phyloP scores from a whole-genome alignment of 1,140 invertebrate genomes.

The Hesperophylax magnus region DNA sequence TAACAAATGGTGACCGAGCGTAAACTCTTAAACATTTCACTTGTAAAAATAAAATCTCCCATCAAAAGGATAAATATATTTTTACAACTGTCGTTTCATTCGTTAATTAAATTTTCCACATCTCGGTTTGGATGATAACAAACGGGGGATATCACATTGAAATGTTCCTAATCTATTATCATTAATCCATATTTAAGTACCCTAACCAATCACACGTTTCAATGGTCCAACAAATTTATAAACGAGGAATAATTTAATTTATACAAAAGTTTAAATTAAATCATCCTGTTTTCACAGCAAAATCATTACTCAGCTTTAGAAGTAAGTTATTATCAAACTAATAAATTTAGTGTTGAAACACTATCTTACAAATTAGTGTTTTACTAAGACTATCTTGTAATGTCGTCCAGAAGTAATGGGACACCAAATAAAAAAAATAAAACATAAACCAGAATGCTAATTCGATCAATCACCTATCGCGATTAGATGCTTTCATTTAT shows the following conservation, averaged over 20 bases:
- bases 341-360: too few relatives aligned
- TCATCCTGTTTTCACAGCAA: too few relatives aligned
- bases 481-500: too few relatives aligned
- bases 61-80: neutral
- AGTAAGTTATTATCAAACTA: too few relatives aligned
- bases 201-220: slow-evolving; percentile 3
- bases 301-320: too few relatives aligned
- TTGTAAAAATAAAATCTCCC: neutral
- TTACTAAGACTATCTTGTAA: too few relatives aligned
- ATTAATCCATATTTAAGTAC: slow-evolving; percentile 16
- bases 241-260: too few relatives aligned
- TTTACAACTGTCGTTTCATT: neutral
- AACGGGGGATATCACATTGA: slow-evolving; percentile 9
- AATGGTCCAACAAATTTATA: slow-evolving; percentile 28
- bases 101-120: neutral
- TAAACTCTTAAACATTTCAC: neutral
- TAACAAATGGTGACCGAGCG: neutral
- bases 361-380: too few relatives aligned
- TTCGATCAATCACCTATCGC: too few relatives aligned
- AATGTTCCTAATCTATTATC: slow-evolving; percentile 4
- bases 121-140: neutral
- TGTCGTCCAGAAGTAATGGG: too few relatives aligned
- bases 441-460: too few relatives aligned
- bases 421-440: too few relatives aligned
- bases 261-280: neutral